Evolutionary conservation across 2,113 vertebrate genomes (phyloP), one percentile per base, ranked within the genome.

Genomic region (Sitta europaea): DNA sequence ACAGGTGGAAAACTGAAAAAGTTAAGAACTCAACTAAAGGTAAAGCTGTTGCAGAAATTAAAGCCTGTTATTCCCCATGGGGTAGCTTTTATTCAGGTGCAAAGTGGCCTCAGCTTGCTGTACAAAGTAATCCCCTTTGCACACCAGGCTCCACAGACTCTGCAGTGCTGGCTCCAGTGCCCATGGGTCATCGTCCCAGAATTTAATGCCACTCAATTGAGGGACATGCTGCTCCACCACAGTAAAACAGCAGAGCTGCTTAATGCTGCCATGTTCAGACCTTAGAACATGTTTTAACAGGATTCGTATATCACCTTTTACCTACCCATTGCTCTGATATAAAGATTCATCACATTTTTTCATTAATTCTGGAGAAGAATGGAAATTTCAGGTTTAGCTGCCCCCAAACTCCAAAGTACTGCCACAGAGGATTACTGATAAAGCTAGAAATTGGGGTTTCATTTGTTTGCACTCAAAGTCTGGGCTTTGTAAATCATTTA

Each of bases 231-330:
- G 72, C 66, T 86, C 86, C 54, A 66, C 54, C 72, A 88, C n/a
- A 42, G 51, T 1, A 14, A 91, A 95, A 90, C 0, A 0, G 55
- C 63, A 73, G 87, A 87, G 68, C 18, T 47, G 79, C 90, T 95
- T 97, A 94, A 88, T 38, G 61, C 33, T 75, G 81, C 88, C 78
- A 35, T 23, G 63, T 77, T 96, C 77, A 94, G 74, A 89, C 73
- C 74, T 73, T 77, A 96, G 58, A 92, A 61, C 19, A 84, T 3
- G 6, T 92, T 97, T 88, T 48, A 96, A 62, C 43, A 91, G 75
- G 77, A 57, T 86, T 31, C 47, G 13, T 80, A 5, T 55, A 87
- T 85, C 70, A 94, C 22, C 35, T 97, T 93, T 72, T 50, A 91
- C 14, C 84, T 62, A 55, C 28, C 31, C 35, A n/a, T 55, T 35